Evolutionary conservation across 2,113 vertebrate species (phyloP).

Genomic region (Chloebia gouldiae): DNA sequence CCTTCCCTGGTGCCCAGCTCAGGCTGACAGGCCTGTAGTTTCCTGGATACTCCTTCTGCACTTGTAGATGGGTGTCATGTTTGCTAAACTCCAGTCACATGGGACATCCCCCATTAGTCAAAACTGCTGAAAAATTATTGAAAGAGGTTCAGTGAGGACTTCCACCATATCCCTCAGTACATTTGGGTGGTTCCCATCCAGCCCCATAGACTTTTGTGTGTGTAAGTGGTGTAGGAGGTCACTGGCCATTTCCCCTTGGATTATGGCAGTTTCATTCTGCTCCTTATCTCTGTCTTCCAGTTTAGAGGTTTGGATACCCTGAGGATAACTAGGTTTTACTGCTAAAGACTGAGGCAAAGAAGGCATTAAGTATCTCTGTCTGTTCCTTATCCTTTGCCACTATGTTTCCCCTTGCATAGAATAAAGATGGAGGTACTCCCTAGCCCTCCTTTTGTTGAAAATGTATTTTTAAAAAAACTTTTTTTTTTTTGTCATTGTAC

Average conservation of each 20-base stretch:
- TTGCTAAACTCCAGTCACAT: not conserved
- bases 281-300: not conserved
- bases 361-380: not conserved
- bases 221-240: not conserved
- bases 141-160: accelerated
- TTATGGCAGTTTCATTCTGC: not conserved
- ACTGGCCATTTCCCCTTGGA: not conserved
- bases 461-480: not conserved
- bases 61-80: not conserved
- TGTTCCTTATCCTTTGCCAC: not conserved
- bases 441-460: not conserved
- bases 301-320: not conserved
- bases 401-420: not conserved
- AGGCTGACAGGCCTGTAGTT: not conserved
- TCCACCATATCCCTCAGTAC: not conserved
- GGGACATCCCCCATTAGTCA: not conserved
- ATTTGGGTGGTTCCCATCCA: not conserved
- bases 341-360: not conserved
- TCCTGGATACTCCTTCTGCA: not conserved
- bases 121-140: not conserved
- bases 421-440: not conserved
- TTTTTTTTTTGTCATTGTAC: not conserved
- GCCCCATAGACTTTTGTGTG: not conserved
- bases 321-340: not conserved
- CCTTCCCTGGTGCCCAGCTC: not conserved